Conservation (phyloP, 2,888 invertebrate genomes). For the Polydrusus cervinus region DNA sequence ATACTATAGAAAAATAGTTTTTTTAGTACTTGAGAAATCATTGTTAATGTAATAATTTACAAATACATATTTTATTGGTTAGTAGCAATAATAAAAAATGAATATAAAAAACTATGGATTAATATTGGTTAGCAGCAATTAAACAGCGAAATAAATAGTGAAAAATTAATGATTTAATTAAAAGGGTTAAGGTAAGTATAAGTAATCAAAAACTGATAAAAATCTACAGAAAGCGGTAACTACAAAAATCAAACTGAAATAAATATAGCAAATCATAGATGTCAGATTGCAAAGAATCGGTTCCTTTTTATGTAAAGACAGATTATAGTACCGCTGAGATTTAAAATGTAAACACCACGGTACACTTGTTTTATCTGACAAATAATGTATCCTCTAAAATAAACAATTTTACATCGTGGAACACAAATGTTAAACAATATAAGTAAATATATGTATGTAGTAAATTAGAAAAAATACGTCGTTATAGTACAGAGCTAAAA, state of each 20-base stretch:
- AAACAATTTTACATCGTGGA: constrained; percentile 33
- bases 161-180: constrained; percentile 43
- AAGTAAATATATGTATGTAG: not conserved
- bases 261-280: constrained; percentile 52
- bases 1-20: too few relatives aligned
- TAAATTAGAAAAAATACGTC: not conserved
- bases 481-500: too few relatives aligned
- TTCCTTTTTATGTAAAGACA: constrained; percentile 40
- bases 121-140: constrained; percentile 36
- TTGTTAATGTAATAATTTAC: not conserved
- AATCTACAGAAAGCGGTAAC: constrained; percentile 44
- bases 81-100: constrained; percentile 43
- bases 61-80: constrained; percentile 44
- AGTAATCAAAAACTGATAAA: constrained; percentile 41
- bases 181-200: constrained; percentile 33
- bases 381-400: constrained; percentile 39
- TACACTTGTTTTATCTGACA: constrained; percentile 35
- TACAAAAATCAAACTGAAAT: constrained; percentile 49
- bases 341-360: constrained; percentile 33
- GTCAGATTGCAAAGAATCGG: constrained; percentile 56
- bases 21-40: too few relatives aligned
- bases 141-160: constrained; percentile 45
- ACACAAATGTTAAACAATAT: constrained; percentile 15
- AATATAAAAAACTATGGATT: constrained; percentile 43
- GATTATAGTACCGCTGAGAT: constrained; percentile 33